Evolutionary conservation across 1,140 invertebrate species (phyloP), one percentile per base, ranked within the genome.

Genomic region (Leptinotarsa lineolata): DNA sequence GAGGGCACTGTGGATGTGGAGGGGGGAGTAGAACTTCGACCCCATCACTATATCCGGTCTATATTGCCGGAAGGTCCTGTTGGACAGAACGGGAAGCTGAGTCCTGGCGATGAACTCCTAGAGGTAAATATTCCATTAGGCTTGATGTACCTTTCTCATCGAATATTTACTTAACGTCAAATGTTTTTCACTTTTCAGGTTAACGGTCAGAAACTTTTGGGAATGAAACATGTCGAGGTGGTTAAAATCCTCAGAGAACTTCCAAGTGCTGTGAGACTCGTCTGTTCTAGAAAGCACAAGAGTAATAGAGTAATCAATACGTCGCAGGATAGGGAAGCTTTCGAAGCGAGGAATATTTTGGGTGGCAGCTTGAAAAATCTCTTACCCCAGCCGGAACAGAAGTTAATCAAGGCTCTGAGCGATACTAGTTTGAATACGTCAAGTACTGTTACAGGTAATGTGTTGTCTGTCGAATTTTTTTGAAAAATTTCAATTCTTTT

Each of bases 1-100:
- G 95, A 97, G 86, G 96, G 95, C 46, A 97, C 95, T 11, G 95
- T 95, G 20, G 94, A 95, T 83, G 92, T 95, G 16, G 92, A 94
- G 85, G 91, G 92, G 75, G 94, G 93, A 45, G 87, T 91, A 70
- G 92, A 95, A 89, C 88, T 95, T 77, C 87, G 94, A 82, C 91
- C 94, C 79, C 91, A 96, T 88, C 92, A 95, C 83, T 95, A 94
- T 81, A 95, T 95, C 86, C 70, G 94, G 75, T 94, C 93, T 13
- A 94, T 97, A 70, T 86, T 96, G 65, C 91, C 92, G 20, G 92
- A 96, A 81, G 95, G 96, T 16, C 95, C 96, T 12, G 94, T 97
- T 1, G 95, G 94, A 8, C 86, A 90, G 68, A 93, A 94, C 82
- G 93, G 93, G 79, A 88, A 87, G 66, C 87, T 98, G 1, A 88